Percentiles rank a stretch among this genome's conserved stretches.
These are phyloP conservation scores for Drosophila parthenogenetica DNA, from an alignment of 2,888 invertebrate genomes.

Conservation along the genomic window DNA sequence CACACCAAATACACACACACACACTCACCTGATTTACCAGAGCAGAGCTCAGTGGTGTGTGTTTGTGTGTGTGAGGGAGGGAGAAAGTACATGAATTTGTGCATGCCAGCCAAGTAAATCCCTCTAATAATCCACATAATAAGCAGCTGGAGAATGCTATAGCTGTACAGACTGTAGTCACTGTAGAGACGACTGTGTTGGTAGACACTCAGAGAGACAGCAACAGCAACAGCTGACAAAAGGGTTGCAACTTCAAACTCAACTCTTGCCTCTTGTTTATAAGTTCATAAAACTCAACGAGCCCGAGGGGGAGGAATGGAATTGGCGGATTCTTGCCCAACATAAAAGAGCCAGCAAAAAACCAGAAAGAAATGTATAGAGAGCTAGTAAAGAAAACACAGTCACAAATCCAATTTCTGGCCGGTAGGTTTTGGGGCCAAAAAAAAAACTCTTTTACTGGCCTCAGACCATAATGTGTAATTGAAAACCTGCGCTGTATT, in stretches of 20 bases:
- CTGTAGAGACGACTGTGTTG: not conserved
- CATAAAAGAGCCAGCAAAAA: conserved; percentile 46
- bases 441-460: conserved; percentile 45
- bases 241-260: conserved; percentile 63
- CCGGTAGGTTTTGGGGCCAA: conserved; percentile 31
- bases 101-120: conserved; percentile 73
- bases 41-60: conserved; percentile 2
- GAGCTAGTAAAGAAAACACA: conserved; percentile 25
- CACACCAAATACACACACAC: conserved; percentile 31
- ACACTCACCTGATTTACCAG: conserved; percentile 8
- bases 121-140: conserved; percentile 82
- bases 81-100: conserved; percentile 58
- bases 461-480: conserved; percentile 81
- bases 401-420: conserved; percentile 83
- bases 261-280: conserved; percentile 77
- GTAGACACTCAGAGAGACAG: not conserved
- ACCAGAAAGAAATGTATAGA: conserved; percentile 27
- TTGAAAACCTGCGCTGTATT: conserved; percentile 84
- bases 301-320: conserved; percentile 40
- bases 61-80: not conserved
- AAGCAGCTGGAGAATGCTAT: conserved; percentile 58
- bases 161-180: not conserved
- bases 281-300: conserved; percentile 85
- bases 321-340: conserved; percentile 7
- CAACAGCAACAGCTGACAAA: conserved; percentile 61